Percentiles rank a stretch among this genome's conserved stretches.
phyloP scores from a whole-genome alignment of 2,888 invertebrate species.

The Galeopsomyia nigrocyanea region DNA sequence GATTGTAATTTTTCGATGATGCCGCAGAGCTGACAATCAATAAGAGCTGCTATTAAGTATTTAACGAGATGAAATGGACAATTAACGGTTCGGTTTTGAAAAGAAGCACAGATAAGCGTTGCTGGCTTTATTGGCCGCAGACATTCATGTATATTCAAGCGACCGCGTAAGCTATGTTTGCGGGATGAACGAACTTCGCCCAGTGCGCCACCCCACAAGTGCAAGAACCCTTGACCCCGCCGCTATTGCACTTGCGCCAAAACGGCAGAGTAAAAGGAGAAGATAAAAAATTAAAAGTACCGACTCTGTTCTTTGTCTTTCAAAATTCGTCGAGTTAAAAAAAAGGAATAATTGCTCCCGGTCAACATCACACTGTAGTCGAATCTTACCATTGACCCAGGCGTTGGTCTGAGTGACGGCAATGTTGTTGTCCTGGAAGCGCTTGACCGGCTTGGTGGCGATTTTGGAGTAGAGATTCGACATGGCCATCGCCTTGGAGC shows the following conservation, averaged over 20 bases:
- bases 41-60: neutral
- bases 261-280: neutral
- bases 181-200: slow-evolving; percentile 31
- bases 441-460: slow-evolving; percentile 80
- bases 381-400: slow-evolving; percentile 88
- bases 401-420: slow-evolving; percentile 85
- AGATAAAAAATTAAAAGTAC: neutral
- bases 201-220: slow-evolving; percentile 16
- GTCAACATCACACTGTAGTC: neutral
- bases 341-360: neutral
- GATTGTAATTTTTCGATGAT: too few species aligned
- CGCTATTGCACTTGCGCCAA: neutral
- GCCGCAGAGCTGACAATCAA: too few species aligned
- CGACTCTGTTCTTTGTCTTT: neutral
- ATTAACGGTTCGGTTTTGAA: neutral
- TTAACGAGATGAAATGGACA: neutral
- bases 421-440: slow-evolving; percentile 78
- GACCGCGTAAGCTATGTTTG: neutral
- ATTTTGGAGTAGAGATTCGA: slow-evolving; percentile 84
- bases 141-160: slow-evolving; percentile 3
- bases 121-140: neutral
- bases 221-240: slow-evolving; percentile 18
- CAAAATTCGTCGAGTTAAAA: neutral
- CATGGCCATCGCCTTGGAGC: slow-evolving; percentile 73
- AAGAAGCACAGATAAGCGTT: too few species aligned